These are phyloP conservation scores for Engystomops pustulosus DNA, from an alignment of 2,113 vertebrate species.

Conservation along the genomic window DNA sequence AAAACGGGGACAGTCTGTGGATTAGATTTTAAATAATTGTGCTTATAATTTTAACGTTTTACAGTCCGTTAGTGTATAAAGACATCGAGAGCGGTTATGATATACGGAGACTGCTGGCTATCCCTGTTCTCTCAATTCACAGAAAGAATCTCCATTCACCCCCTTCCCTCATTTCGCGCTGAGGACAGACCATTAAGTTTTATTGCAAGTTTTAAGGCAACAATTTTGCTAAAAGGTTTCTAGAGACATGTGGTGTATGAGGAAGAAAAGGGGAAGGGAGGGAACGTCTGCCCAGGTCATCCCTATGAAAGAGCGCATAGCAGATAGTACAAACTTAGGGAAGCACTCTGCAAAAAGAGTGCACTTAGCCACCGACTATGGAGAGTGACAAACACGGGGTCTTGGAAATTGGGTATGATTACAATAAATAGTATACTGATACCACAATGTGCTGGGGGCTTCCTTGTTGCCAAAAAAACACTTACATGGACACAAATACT, in stretches of 20 bases:
- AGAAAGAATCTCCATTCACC: conserved; percentile 49
- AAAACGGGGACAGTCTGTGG: too few species aligned
- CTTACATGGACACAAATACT: background rate
- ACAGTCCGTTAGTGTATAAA: background rate
- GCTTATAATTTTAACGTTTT: too few species aligned
- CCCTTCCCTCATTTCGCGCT: conserved; percentile 49
- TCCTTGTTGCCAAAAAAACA: background rate
- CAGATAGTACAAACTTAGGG: background rate
- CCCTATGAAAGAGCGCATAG: background rate
- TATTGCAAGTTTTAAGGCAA: conserved; percentile 61
- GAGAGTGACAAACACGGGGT: background rate
- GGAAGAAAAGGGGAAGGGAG: conserved; percentile 33
- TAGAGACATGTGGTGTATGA: conserved; percentile 45
- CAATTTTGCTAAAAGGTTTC: conserved; percentile 61
- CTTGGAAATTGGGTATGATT: background rate
- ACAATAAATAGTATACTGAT: background rate
- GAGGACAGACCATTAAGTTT: conserved; percentile 60
- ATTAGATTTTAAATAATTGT: too few species aligned
- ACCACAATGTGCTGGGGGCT: background rate
- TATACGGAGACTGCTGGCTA: background rate
- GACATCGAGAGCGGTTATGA: background rate
- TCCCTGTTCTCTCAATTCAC: conserved; percentile 41
- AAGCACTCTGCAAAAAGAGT: background rate
- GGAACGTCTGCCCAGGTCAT: conserved; percentile 14
- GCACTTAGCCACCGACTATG: background rate